Percentiles rank a stretch among this genome's conserved stretches.
phyloP scores from a whole-genome alignment of 2,113 vertebrate genomes.

The Mesoclemmys tuberculata region DNA sequence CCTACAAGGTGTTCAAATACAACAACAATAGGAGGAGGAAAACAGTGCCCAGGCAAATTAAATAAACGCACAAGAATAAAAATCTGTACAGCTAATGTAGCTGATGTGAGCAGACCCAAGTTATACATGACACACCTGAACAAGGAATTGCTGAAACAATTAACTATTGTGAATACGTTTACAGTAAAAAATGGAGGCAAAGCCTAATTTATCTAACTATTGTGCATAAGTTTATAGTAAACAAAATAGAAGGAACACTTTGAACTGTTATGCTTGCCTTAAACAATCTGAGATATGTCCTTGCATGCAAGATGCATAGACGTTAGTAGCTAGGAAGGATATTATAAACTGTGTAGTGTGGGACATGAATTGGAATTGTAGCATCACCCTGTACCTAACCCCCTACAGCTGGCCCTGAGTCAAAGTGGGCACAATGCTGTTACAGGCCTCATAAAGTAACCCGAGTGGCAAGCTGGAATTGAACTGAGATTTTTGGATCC shows the following conservation, averaged over 20 bases:
- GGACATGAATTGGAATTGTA: not conserved
- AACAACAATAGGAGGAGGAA: too few species aligned
- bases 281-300: not conserved
- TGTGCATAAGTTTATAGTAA: not conserved
- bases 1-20: too few species aligned
- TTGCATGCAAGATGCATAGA: not conserved
- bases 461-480: not conserved
- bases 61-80: too few species aligned
- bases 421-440: not conserved
- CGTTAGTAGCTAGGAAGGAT: not conserved
- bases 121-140: not conserved
- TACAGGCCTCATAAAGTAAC: not conserved
- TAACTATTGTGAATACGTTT: not conserved
- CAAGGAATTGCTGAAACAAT: not conserved
- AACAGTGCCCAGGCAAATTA: too few species aligned
- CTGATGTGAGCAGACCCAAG: not conserved
- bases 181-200: not conserved
- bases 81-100: too few species aligned
- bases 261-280: not conserved
- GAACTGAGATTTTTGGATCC: too few species aligned
- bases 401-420: not conserved
- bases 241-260: not conserved
- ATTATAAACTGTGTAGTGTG: not conserved
- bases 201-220: not conserved
- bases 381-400: not conserved